phyloP scores from a whole-genome alignment of 2,797 vertebrate genomes.

The Arctocebus calabarensis region DNA sequence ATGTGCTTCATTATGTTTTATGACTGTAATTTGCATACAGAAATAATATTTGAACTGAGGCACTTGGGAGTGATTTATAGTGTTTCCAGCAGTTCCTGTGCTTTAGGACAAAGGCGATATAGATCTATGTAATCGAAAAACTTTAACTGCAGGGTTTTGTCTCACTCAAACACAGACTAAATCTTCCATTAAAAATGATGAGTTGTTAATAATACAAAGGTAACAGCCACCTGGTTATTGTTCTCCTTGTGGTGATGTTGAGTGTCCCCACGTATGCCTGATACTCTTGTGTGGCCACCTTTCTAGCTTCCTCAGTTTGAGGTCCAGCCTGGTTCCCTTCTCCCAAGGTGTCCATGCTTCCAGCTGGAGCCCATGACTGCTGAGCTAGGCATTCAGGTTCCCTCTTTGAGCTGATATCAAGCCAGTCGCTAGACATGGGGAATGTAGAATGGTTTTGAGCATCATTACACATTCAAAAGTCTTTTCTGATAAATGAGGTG shows the following conservation, averaged over 20 bases:
- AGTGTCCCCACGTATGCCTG: not conserved
- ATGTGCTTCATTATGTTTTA: constrained; percentile 75
- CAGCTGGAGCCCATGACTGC: not conserved
- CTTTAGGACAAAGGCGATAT: constrained; percentile 29
- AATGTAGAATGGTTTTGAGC: not conserved
- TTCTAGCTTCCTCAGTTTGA: not conserved
- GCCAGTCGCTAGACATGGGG: not conserved
- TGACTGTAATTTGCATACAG: constrained; percentile 72
- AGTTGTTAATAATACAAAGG: constrained; percentile 19
- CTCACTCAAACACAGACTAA: constrained; percentile 46
- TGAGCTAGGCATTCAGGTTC: not conserved
- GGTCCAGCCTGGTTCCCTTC: not conserved
- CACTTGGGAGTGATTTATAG: constrained; percentile 72
- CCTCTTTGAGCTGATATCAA: not conserved
- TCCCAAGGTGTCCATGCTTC: not conserved
- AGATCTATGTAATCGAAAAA: constrained; percentile 39
- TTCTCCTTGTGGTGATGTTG: not conserved
- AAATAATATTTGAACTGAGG: constrained; percentile 77
- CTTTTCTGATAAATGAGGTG: not conserved
- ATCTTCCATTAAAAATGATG: constrained; percentile 38
- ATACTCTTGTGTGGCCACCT: not conserved
- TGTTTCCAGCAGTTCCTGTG: constrained; percentile 55
- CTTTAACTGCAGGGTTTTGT: constrained; percentile 50
- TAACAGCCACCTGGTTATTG: not conserved
- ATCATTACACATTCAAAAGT: not conserved